A percentile compares a stretch with the other conserved stretches of the same genome.
phyloP scores from a whole-genome alignment of 2,888 invertebrate species.

The Electrophaes corylata region DNA sequence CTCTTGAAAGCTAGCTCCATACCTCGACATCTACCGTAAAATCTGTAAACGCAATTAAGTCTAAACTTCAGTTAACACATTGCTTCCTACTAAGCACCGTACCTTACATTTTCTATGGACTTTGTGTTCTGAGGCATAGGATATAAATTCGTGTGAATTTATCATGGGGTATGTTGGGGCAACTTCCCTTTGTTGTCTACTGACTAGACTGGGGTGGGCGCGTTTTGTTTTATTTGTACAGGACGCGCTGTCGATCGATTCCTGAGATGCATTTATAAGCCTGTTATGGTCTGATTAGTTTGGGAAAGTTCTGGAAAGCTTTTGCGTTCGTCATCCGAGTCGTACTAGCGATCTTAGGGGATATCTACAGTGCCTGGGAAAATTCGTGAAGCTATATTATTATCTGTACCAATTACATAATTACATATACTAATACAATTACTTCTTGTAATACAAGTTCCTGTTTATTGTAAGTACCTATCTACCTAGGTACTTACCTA shows the following conservation, averaged over 20 bases:
- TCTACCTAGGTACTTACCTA: no score
- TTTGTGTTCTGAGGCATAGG: constrained; percentile 36
- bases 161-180: constrained; percentile 50
- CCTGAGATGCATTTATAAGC: constrained; percentile 28
- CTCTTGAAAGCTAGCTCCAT: not conserved
- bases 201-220: constrained; percentile 69
- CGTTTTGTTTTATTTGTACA: constrained; percentile 78
- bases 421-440: no score
- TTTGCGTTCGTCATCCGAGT: no score
- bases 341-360: no score
- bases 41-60: constrained; percentile 77
- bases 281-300: constrained; percentile 19
- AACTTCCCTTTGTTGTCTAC: constrained; percentile 79
- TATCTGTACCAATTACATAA: no score
- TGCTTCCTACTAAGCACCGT: constrained; percentile 61
- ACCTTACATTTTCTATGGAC: constrained; percentile 31
- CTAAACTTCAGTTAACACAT: constrained; percentile 75
- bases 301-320: not conserved
- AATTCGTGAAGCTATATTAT: no score
- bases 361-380: no score
- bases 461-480: no score
- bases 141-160: constrained; percentile 38
- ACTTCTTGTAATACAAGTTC: no score
- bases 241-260: constrained; percentile 57
- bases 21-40: constrained; percentile 61